Percentiles rank a stretch among this genome's conserved stretches.
phyloP scores from a whole-genome alignment of 2,888 invertebrate species.

The Athalia cordata region DNA sequence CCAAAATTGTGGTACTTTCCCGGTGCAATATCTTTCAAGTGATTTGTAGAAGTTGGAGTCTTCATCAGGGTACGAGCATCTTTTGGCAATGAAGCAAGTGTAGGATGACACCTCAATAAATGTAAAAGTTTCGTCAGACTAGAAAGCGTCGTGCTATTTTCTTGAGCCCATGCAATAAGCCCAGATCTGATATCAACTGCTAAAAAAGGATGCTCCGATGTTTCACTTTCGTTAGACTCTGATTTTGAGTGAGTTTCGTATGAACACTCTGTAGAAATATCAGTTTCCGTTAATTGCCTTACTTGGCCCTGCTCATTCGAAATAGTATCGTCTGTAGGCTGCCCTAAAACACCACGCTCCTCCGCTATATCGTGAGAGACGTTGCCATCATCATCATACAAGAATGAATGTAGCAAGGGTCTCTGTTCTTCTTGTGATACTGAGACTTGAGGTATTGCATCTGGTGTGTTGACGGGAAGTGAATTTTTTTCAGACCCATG shows the following conservation, averaged over 20 bases:
- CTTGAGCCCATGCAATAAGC: background rate
- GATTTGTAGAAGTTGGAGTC: slow-evolving; percentile 12
- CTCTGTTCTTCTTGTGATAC: no score
- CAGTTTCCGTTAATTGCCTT: no score
- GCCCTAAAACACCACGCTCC: no score
- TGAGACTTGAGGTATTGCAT: no score
- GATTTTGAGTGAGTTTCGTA: background rate
- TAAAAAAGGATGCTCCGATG: background rate
- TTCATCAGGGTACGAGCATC: slow-evolving; percentile 12
- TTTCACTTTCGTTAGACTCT: background rate
- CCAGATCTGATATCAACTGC: background rate
- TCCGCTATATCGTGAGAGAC: no score
- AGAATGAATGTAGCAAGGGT: no score
- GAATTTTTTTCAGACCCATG: no score
- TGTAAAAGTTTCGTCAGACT: slow-evolving; percentile 5
- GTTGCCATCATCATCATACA: no score
- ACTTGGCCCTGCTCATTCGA: no score
- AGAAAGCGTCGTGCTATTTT: background rate
- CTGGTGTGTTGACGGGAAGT: no score
- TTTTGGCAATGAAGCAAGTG: background rate
- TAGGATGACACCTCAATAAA: slow-evolving; percentile 15
- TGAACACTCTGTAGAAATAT: background rate
- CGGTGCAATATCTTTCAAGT: background rate
- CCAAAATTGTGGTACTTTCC: background rate
- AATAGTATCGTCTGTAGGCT: no score